These are phyloP conservation scores for Conus ventricosus DNA, from an alignment of 1,140 invertebrate genomes.

Conservation along the genomic window DNA sequence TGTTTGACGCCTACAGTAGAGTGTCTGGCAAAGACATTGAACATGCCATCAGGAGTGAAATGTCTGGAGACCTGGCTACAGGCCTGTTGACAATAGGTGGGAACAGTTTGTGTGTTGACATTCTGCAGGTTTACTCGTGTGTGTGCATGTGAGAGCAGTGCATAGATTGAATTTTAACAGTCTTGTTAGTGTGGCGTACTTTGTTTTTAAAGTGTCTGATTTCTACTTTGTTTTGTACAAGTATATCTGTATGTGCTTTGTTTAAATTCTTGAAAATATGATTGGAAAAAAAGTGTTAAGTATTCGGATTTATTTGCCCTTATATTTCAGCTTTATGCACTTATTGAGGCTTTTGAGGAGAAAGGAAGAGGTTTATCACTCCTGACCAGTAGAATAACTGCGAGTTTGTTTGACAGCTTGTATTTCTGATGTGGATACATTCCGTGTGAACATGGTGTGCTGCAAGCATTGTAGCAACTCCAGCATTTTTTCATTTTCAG, in stretches of 20 bases:
- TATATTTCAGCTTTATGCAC: too few species aligned
- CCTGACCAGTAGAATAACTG: too few species aligned
- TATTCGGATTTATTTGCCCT: too few species aligned
- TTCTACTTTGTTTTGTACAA: neutral
- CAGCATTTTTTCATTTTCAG: slow-evolving; percentile 55
- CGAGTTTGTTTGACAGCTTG: too few species aligned
- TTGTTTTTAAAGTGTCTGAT: too few species aligned
- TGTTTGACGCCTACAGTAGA: slow-evolving; percentile 72
- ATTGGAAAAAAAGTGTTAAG: too few species aligned
- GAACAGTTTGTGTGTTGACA: slow-evolving; percentile 26
- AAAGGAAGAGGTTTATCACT: too few species aligned
- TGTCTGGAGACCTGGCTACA: slow-evolving; percentile 73
- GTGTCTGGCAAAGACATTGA: slow-evolving; percentile 68
- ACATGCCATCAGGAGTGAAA: slow-evolving; percentile 71
- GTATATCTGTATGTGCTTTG: neutral
- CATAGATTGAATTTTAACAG: neutral
- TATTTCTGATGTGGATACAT: neutral
- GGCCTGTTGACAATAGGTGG: slow-evolving; percentile 72
- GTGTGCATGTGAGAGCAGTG: neutral
- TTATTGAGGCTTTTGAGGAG: too few species aligned
- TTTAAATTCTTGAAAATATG: neutral
- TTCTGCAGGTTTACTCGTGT: neutral
- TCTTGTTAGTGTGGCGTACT: neutral
- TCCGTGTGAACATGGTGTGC: neutral
- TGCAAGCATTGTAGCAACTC: neutral